Evolutionary conservation across 1,140 invertebrate genomes (phyloP).

Genomic region (Leucophenga varia): DNA sequence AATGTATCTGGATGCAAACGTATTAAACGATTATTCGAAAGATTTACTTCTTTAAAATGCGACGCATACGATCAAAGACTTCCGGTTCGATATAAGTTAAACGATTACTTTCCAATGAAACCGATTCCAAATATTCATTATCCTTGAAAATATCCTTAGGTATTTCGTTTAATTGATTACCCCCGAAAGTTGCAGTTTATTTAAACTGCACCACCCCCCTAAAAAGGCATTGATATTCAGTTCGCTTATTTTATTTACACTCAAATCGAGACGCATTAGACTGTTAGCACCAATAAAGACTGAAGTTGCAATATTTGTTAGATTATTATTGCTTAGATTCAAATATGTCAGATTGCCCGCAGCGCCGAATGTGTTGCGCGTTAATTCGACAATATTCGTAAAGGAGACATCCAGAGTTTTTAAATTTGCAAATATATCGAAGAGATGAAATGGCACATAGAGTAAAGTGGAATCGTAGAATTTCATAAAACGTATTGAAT

Average conservation of each 20-base stretch:
- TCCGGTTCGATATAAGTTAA: conserved; percentile 39
- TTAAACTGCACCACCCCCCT: conserved; percentile 34
- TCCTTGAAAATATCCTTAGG: conserved; percentile 44
- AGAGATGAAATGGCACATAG: conserved; percentile 47
- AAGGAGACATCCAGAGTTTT: conserved; percentile 46
- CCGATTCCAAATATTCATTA: conserved; percentile 38
- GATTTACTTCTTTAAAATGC: conserved; percentile 43
- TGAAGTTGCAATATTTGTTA: conserved; percentile 41
- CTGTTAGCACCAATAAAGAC: conserved; percentile 45
- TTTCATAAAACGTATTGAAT: conserved; percentile 52
- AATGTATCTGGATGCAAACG: conserved; percentile 44
- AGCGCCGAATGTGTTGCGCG: conserved; percentile 43
- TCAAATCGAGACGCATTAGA: conserved; percentile 42
- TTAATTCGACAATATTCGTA: conserved; percentile 42
- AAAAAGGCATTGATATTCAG: conserved; percentile 44
- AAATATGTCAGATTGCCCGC: conserved; percentile 39
- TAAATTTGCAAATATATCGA: conserved; percentile 39
- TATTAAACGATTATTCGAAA: conserved; percentile 36
- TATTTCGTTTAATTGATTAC: conserved; percentile 34
- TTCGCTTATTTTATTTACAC: conserved; percentile 34
- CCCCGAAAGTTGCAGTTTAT: conserved; percentile 35
- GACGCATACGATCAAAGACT: conserved; percentile 38
- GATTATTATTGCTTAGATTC: conserved; percentile 46
- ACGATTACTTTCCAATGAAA: conserved; percentile 38
- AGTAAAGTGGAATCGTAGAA: conserved; percentile 49